These are phyloP conservation scores for Anableps anableps DNA, from an alignment of 2,797 vertebrate species.

Conservation along the genomic window DNA sequence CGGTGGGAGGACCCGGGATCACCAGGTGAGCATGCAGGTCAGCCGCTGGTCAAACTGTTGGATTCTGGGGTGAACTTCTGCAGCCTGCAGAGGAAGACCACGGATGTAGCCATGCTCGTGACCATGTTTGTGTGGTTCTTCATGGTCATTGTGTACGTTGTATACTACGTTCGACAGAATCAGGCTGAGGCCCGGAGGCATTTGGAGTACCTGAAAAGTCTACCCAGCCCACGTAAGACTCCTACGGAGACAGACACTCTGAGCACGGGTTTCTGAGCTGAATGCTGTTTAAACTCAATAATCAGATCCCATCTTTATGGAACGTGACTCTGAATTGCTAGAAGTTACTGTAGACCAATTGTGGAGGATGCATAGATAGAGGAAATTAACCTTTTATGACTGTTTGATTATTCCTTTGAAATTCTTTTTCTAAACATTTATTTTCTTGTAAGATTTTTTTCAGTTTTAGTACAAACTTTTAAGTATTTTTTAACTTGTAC, in stretches of 20 bases:
- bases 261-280: slow-evolving; percentile 81
- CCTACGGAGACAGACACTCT: slow-evolving; percentile 77
- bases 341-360: slow-evolving; percentile 9
- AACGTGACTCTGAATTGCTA: slow-evolving; percentile 16
- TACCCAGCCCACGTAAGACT: slow-evolving; percentile 75
- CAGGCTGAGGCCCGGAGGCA: slow-evolving; percentile 79
- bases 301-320: slow-evolving; percentile 17
- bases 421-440: slow-evolving; percentile 21
- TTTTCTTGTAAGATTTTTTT: slow-evolving; percentile 15
- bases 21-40: slow-evolving; percentile 76
- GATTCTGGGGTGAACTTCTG: slow-evolving; percentile 84
- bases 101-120: slow-evolving; percentile 81
- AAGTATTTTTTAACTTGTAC: slow-evolving; percentile 4
- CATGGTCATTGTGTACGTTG: slow-evolving; percentile 81
- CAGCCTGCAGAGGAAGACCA: slow-evolving; percentile 82
- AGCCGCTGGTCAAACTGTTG: slow-evolving; percentile 78
- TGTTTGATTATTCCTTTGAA: slow-evolving; percentile 35
- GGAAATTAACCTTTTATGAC: slow-evolving; percentile 21
- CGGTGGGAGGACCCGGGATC: slow-evolving; percentile 79
- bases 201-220: slow-evolving; percentile 82
- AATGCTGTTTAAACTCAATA: slow-evolving; percentile 22
- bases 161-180: slow-evolving; percentile 84
- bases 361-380: slow-evolving; percentile 16
- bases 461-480: background rate
- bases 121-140: slow-evolving; percentile 86